A percentile compares a stretch with the other conserved stretches of the same genome.
Evolutionary conservation across 2,888 invertebrate genomes (phyloP).

Genomic region (Ophraella communa): DNA sequence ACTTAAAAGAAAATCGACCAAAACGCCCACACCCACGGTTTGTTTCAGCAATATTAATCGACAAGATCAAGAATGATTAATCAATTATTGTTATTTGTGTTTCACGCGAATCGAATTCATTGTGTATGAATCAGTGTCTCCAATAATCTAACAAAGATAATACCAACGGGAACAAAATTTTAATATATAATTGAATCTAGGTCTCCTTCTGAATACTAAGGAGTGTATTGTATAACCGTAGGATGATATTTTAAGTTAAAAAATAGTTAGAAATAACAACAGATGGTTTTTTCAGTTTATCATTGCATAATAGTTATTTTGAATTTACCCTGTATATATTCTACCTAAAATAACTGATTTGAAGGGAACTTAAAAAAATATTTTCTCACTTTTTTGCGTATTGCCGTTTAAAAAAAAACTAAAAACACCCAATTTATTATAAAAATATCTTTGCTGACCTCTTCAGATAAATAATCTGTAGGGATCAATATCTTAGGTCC

Average conservation of each 20-base stretch:
- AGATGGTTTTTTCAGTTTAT: not conserved
- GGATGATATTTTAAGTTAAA: not conserved
- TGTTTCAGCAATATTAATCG: not conserved
- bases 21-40: not conserved
- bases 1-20: not conserved
- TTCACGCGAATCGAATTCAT: not conserved
- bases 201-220: conserved; percentile 6
- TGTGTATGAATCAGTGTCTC: conserved; percentile 6
- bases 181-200: conserved; percentile 15
- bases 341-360: too few relatives aligned
- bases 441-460: not conserved
- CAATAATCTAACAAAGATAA: conserved; percentile 2
- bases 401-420: not conserved
- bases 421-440: not conserved
- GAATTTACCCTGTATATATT: too few relatives aligned
- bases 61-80: conserved; percentile 5
- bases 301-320: not conserved
- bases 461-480: conserved; percentile 9
- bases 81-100: conserved; percentile 8
- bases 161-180: conserved; percentile 10
- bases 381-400: not conserved
- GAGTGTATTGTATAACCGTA: not conserved
- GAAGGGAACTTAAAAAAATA: not conserved
- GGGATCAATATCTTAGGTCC: conserved; percentile 27
- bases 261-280: not conserved